Evolutionary conservation across 2,113 vertebrate genomes (phyloP), one percentile per base, ranked within the genome.

Genomic region (Ophiodon elongatus): DNA sequence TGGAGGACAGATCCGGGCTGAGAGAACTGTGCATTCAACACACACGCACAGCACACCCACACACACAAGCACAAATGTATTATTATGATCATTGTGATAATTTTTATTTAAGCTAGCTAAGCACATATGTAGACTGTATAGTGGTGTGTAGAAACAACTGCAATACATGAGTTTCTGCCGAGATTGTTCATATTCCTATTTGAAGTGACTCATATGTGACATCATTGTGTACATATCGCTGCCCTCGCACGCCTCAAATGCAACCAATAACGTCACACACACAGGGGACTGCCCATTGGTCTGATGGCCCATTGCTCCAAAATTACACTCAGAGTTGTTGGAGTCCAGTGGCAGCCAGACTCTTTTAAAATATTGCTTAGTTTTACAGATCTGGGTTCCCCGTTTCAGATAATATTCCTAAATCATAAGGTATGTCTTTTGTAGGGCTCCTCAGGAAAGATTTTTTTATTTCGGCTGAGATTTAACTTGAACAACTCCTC

Each of bases 31-130:
- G 21, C 23, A 68, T 72, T 25, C 68, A 71, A 29, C 70, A 39
- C 50, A 72, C 9, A 88, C 52, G 43, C 73, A 84, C 59, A 93
- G 23, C 47, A 52, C 47, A 52, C 91, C 25, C 71, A 41, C 41
- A 64, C 8, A 88, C 54, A 54, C 78, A 80, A 23, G 93, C 93
- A 94, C 89, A 94, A 0, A 63, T 35, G 6, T 43, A 39, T 35
- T 23, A 15, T 59, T 11, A 56, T 25, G 9, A 37, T 59, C 52
- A 65, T 33, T 15, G 37, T 27, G n/a, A 31, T 60, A 62, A 71
- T 60, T 15, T 59, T 35, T 21, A 31, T 52, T 41, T 2, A 25
- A 8, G 69, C 50, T 56, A 39, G 37, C 31, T 72, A 27, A 68
- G 7, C 33, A 39, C 10, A 57, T 39, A 47, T 68, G 15, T 31